Evolutionary conservation across 2,888 invertebrate genomes (phyloP), one percentile per base, ranked within the genome.

Genomic region (Ectobius pallidus): DNA sequence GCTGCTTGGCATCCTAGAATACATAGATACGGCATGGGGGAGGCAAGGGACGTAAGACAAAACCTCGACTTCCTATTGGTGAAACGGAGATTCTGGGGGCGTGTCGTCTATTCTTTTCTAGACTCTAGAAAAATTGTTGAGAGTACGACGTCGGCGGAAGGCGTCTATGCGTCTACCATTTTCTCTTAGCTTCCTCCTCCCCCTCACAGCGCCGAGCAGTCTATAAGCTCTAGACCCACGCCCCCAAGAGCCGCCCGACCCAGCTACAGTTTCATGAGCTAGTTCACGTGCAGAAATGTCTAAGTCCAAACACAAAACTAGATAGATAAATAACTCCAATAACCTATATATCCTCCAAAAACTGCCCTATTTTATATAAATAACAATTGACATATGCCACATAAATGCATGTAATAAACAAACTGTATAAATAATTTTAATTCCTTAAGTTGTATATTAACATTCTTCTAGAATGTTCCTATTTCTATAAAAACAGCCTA

Each of bases 91-190:
- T 42, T 42, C 52, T 22, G 16, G 30, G 58, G 70, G 70, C 58
- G 70, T 70, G 61, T 18, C 70, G n/a, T 58, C 32, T 16, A 58
- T 58, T 30, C 58, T 58, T 27, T 65, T 65, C 61, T 46, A 22
- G 44, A 44, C 22, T 65, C 65, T 44, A 46, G 25, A 65, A 65
- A 65, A 65, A 65, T 44, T 65, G 34, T 65, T 65, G 58, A 70
- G 70, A 70, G 55, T 22, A 68, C 49, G 49, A 68, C 49, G 67
- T 30, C 30, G 46, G n/a, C 58, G 61, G 69, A 58, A 70, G 58
- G 58, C 55, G 70, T 58, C 58, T 25, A 39, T 70, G 58, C 16
- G 58, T 70, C 70, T 70, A 44, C 70, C 70, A 70, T 70, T 58
- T 70, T 58, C 70, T 39, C 67, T 68, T 68, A 68, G 34, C 61